phyloP scores from a whole-genome alignment of 2,797 vertebrate species.

The Schizothorax lantsangensis region DNA sequence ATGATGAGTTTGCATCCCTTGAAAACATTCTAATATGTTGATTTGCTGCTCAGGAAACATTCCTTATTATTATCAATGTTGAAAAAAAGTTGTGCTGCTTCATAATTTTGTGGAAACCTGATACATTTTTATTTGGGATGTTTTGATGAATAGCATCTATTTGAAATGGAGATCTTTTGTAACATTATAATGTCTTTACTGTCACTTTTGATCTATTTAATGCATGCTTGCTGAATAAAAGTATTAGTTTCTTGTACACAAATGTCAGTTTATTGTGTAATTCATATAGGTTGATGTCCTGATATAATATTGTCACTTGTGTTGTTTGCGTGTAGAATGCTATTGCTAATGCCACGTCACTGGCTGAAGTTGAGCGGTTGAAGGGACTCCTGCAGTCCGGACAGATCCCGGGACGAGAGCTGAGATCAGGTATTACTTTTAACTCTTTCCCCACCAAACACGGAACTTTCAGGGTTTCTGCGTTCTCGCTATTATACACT shows the following conservation, averaged over 20 bases:
- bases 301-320: background rate
- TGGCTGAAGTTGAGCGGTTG: conserved; percentile 94
- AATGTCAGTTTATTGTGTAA: background rate
- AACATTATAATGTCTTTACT: too few species aligned
- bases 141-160: background rate
- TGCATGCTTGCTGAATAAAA: background rate
- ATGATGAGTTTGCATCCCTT: too few species aligned
- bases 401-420: conserved; percentile 92
- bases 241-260: background rate
- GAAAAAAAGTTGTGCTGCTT: background rate
- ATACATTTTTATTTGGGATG: background rate
- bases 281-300: background rate
- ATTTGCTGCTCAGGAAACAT: background rate
- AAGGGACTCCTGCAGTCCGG: conserved; percentile 94
- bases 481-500: too few species aligned
- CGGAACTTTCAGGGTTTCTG: too few species aligned
- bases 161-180: background rate
- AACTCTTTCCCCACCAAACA: too few species aligned
- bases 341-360: conserved; percentile 90
- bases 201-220: background rate
- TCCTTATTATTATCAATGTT: background rate
- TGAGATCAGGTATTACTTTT: conserved; percentile 73
- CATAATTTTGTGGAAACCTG: too few species aligned
- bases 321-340: conserved; percentile 81
- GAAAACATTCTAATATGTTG: background rate